A percentile compares a stretch with the other conserved stretches of the same genome.
phyloP scores from a whole-genome alignment of 2,797 vertebrate genomes.

The Ataeniobius toweri region DNA sequence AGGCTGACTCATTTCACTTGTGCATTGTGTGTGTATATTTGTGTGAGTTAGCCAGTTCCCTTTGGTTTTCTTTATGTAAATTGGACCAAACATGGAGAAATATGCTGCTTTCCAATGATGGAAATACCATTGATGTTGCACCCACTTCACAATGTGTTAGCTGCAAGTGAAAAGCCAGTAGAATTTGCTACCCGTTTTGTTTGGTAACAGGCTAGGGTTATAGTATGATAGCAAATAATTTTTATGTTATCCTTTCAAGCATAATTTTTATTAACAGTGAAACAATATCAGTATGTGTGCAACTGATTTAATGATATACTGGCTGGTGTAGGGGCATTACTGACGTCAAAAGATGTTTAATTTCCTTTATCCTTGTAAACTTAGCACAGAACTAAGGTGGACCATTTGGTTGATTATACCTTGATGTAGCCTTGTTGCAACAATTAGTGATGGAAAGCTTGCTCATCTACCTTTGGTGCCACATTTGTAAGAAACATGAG shows the following conservation, averaged over 20 bases:
- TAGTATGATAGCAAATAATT: not conserved
- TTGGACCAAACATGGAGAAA: not conserved
- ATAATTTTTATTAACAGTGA: not conserved
- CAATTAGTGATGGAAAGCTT: not conserved
- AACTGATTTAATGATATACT: not conserved
- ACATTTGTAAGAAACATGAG: not conserved
- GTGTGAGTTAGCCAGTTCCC: not conserved
- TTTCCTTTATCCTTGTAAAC: not conserved
- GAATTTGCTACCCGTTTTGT: not conserved
- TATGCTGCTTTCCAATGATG: not conserved
- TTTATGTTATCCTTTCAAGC: not conserved
- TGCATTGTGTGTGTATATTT: not conserved
- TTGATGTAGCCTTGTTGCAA: too few relatives aligned
- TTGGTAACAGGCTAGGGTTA: not conserved
- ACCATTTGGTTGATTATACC: not conserved
- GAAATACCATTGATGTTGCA: not conserved
- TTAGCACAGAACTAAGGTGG: not conserved
- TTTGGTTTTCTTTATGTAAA: not conserved
- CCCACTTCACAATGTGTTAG: not conserved
- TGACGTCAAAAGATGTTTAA: not conserved
- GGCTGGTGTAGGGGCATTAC: not conserved
- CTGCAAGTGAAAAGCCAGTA: not conserved
- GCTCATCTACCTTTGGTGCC: not conserved
- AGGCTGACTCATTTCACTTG: not conserved
- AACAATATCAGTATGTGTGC: not conserved